These are phyloP conservation scores for Cisticola juncidis DNA, from an alignment of 2,113 vertebrate species.

Conservation along the genomic window DNA sequence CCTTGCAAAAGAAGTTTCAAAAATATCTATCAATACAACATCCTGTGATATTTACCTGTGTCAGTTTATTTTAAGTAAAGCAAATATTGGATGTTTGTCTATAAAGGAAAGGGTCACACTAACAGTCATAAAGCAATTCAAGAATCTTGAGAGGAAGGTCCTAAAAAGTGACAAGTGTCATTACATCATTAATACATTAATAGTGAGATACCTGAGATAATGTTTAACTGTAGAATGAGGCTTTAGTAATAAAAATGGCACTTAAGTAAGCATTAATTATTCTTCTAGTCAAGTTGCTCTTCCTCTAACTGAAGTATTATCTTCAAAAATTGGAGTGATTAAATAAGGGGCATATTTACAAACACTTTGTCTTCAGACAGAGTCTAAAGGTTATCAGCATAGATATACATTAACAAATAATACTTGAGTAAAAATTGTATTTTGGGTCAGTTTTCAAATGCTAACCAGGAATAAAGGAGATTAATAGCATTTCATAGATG, in stretches of 20 bases:
- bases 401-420: background rate
- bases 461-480: background rate
- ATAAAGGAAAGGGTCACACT: background rate
- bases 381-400: background rate
- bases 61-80: background rate
- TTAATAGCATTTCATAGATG: background rate
- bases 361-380: background rate
- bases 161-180: background rate
- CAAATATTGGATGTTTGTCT: background rate
- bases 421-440: background rate
- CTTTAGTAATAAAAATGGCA: background rate
- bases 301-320: background rate
- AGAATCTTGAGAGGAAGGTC: background rate
- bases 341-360: background rate
- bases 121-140: slow-evolving; percentile 34
- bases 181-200: background rate
- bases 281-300: background rate
- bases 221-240: slow-evolving; percentile 17
- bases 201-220: background rate
- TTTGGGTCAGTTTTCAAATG: background rate
- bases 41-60: background rate
- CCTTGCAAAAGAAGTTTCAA: background rate
- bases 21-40: background rate
- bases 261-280: background rate
- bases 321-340: background rate